Evolutionary conservation across 2,888 invertebrate genomes (phyloP).

Genomic region (Philaethria dido): DNA sequence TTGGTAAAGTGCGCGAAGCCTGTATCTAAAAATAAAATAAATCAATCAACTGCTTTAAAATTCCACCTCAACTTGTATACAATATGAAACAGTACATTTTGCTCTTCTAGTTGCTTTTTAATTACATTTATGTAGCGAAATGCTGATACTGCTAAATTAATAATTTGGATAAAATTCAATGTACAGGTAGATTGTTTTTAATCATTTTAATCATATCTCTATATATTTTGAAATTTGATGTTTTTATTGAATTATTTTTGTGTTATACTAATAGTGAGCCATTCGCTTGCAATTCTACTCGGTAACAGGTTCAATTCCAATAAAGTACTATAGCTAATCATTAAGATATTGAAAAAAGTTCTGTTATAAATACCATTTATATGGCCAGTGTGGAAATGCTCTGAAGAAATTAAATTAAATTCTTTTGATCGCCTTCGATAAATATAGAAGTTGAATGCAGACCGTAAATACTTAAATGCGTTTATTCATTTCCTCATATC

Average conservation of each 20-base stretch:
- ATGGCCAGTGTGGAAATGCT: no score
- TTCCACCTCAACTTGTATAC: slow-evolving; percentile 23
- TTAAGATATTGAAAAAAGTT: no score
- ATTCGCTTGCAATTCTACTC: no score
- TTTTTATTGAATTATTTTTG: not conserved
- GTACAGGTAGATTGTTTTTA: not conserved
- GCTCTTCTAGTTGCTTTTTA: not conserved
- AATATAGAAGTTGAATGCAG: no score
- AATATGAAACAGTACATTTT: slow-evolving; percentile 16
- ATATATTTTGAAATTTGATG: not conserved
- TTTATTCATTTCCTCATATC: no score
- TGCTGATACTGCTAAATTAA: slow-evolving; percentile 1
- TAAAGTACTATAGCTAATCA: no score
- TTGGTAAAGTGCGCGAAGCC: slow-evolving; percentile 4
- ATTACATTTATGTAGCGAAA: not conserved
- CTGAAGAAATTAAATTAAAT: no score
- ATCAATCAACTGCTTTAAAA: slow-evolving; percentile 34
- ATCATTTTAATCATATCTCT: not conserved
- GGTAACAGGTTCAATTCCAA: no score
- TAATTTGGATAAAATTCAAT: not conserved
- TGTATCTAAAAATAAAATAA: slow-evolving; percentile 42
- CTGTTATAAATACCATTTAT: no score
- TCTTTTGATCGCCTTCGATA: no score
- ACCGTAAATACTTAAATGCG: no score
- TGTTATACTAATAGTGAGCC: no score